A percentile compares a stretch with the other conserved stretches of the same genome.
phyloP scores from a whole-genome alignment of 1,140 invertebrate genomes.

The Chironomus tepperi region DNA sequence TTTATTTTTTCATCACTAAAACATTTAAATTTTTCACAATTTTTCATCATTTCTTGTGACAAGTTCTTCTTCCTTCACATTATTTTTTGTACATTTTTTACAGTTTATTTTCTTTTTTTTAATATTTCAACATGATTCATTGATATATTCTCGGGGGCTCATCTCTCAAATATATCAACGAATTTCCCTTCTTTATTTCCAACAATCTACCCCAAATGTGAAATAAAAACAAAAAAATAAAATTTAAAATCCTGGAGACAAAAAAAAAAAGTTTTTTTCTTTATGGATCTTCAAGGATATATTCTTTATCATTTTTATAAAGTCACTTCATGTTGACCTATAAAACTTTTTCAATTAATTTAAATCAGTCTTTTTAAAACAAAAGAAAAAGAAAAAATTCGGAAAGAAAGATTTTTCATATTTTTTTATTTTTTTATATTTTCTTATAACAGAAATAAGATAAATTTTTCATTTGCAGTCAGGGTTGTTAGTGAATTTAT shows the following conservation, averaged over 20 bases:
- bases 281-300: not conserved
- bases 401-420: not conserved
- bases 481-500: no score
- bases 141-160: conserved; percentile 22
- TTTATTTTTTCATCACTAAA: conserved; percentile 4
- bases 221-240: not conserved
- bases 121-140: not conserved
- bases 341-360: not conserved
- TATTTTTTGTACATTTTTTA: conserved; percentile 5
- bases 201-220: not conserved
- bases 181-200: not conserved
- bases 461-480: not conserved
- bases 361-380: conserved; percentile 9
- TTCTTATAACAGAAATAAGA: not conserved
- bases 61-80: not conserved
- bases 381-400: not conserved
- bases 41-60: not conserved
- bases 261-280: not conserved
- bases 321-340: not conserved
- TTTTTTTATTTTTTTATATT: not conserved
- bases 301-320: not conserved
- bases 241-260: not conserved
- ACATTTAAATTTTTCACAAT: not conserved
- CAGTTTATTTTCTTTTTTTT: not conserved
- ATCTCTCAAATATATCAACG: conserved; percentile 16